Base-by-base conservation (phyloP, 23 tunicate genomes). In the Aplidium turbinatum region DNA sequence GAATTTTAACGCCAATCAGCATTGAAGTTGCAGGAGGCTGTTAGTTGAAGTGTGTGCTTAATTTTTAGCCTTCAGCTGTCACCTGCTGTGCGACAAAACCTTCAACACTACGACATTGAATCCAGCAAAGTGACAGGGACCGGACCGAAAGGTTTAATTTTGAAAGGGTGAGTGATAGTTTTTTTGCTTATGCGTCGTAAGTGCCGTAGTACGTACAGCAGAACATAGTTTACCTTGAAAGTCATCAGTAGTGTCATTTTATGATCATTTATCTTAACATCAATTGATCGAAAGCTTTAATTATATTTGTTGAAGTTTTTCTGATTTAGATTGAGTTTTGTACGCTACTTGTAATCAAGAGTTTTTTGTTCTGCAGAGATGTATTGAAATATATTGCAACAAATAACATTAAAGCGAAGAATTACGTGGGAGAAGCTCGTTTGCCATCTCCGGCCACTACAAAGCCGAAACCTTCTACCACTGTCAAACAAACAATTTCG, bases 41-140 rank as follows among this genome's bases (percentile, higher is more conserved):
- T n/a, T n/a, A n/a, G n/a, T n/a, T n/a, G n/a, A n/a, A n/a, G n/a
- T n/a, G n/a, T n/a, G n/a, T n/a, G n/a, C n/a, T n/a, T n/a, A n/a
- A n/a, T n/a, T n/a, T n/a, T n/a, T n/a, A n/a, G 85, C 51, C 9
- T 16, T 20, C 58, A 18, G 6, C 33, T 86, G 21, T 86, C 93
- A 36, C 93, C 93, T 28, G 93, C 93, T 57, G 93, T 86, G 4
- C 48, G 85, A 24, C 93, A 86, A 38, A 38, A 73, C 24, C 16
- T 58, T 33, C 38, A 70, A 16, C 77, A 58, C 33, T 86, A 86
- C 58, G 65, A 58, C 27, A 36, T 86, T 23, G 64, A 78, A n/a
- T 18, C 63, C 2, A 32, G 19, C 0, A 31, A 72, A 57, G 75
- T 86, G 38, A 60, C 68, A 20, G 80, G 69, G 9, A 78, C 85